Conservation (phyloP, 2,113 vertebrate species). For the Pao palembangensis region DNA sequence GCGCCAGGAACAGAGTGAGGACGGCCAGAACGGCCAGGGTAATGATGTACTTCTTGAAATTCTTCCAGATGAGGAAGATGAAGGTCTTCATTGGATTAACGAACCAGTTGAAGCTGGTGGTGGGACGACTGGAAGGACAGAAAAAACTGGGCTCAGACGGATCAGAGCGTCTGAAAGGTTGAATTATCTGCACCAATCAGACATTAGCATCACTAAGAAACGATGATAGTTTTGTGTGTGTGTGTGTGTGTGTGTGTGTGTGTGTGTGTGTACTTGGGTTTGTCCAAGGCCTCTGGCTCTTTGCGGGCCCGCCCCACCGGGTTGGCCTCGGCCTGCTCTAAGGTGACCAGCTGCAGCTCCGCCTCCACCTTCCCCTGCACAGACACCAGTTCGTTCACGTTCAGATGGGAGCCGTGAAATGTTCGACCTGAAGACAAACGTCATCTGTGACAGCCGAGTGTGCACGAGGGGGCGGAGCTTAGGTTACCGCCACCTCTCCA, state of each 20-base stretch:
- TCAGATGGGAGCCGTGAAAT: too few relatives aligned
- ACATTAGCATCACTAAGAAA: too few relatives aligned
- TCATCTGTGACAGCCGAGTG: too few relatives aligned
- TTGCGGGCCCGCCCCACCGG: slow-evolving; percentile 87
- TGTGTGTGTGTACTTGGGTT: slow-evolving; percentile 80
- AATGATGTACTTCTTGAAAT: slow-evolving; percentile 87
- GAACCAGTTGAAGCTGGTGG: slow-evolving; percentile 91
- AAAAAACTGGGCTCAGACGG: slow-evolving; percentile 1
- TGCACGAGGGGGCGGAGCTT: too few relatives aligned
- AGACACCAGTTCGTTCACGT: background rate
- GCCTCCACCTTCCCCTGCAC: slow-evolving; percentile 92
- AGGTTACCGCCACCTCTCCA: too few relatives aligned
- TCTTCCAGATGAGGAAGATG: slow-evolving; percentile 88
- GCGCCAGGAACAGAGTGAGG: slow-evolving; percentile 81
- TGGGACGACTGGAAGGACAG: slow-evolving; percentile 78
- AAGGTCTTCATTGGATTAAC: slow-evolving; percentile 93
- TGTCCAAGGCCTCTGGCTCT: slow-evolving; percentile 90
- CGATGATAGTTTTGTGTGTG: background rate
- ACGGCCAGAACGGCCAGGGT: slow-evolving; percentile 76
- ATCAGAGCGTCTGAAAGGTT: too few relatives aligned
- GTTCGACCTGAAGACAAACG: too few relatives aligned
- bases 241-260: background rate
- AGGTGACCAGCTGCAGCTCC: slow-evolving; percentile 84
- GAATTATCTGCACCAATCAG: background rate
- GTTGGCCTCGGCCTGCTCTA: slow-evolving; percentile 85